phyloP scores from a whole-genome alignment of 2,888 invertebrate species.

The Netelia virgata region DNA sequence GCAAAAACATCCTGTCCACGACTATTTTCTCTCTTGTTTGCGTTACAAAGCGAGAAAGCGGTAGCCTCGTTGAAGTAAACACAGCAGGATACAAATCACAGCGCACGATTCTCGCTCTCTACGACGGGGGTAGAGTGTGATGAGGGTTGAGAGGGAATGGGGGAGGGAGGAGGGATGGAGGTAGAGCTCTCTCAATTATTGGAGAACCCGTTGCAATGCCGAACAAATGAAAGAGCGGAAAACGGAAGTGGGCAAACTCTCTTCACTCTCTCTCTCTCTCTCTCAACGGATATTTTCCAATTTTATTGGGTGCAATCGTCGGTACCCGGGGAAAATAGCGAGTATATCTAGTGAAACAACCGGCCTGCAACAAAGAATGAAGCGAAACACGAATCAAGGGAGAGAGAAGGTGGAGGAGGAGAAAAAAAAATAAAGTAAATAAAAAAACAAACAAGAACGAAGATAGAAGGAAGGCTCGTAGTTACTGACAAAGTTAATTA shows the following conservation, averaged over 20 bases:
- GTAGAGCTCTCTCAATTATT: slow-evolving; percentile 64
- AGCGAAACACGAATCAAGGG: slow-evolving; percentile 16
- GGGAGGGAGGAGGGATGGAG: not conserved
- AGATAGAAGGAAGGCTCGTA: slow-evolving; percentile 30
- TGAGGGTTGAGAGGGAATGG: not conserved
- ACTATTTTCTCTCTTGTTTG: slow-evolving; percentile 4
- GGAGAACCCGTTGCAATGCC: slow-evolving; percentile 64
- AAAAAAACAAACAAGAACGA: not conserved
- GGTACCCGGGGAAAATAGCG: slow-evolving; percentile 43
- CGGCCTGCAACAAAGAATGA: slow-evolving; percentile 11
- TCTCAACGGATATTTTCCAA: slow-evolving; percentile 69
- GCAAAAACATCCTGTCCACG: slow-evolving; percentile 2
- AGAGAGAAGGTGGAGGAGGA: slow-evolving; percentile 10
- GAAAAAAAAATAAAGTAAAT: not conserved
- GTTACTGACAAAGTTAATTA: slow-evolving; percentile 54
- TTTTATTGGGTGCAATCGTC: slow-evolving; percentile 69
- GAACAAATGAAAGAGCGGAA: slow-evolving; percentile 61
- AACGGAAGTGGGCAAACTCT: slow-evolving; percentile 42
- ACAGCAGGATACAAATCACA: slow-evolving; percentile 62
- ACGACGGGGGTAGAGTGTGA: not conserved
- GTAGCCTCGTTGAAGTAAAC: slow-evolving; percentile 49
- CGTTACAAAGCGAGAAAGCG: slow-evolving; percentile 38
- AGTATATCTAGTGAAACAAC: not conserved
- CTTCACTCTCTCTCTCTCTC: slow-evolving; percentile 18
- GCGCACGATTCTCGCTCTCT: slow-evolving; percentile 19